Conservation (phyloP, 2,797 vertebrate species). For the Lepus townsendii region DNA sequence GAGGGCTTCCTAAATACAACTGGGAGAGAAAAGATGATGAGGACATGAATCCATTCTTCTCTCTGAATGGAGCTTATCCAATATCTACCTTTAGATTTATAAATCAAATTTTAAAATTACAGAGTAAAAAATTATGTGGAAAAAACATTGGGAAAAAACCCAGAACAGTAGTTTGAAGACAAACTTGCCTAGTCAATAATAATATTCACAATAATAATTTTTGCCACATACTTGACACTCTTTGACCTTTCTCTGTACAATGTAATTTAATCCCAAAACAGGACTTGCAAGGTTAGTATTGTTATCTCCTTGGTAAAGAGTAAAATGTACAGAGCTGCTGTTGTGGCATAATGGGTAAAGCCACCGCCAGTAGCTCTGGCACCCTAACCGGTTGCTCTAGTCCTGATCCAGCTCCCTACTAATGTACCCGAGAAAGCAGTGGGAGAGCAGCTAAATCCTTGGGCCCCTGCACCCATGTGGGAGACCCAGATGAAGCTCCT, state of each 20-base stretch:
- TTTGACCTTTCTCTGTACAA: not conserved
- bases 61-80: accelerated
- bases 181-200: not conserved
- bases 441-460: too few species aligned
- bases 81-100: not conserved
- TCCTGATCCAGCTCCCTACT: too few species aligned
- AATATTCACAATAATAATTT: not conserved
- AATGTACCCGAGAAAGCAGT: too few species aligned
- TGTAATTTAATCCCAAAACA: not conserved
- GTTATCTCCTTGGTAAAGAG: not conserved
- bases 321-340: not conserved
- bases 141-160: not conserved
- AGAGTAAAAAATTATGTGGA: not conserved
- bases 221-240: not conserved
- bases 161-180: not conserved
- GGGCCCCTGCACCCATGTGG: too few species aligned
- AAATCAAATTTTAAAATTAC: not conserved
- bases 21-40: not conserved
- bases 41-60: not conserved
- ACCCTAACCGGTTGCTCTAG: too few species aligned
- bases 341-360: too few species aligned
- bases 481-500: too few species aligned
- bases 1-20: not conserved
- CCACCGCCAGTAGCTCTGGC: too few species aligned
- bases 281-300: not conserved